These are phyloP conservation scores for Leptestheria dahalacensis DNA, from an alignment of 1,140 invertebrate genomes.

Conservation along the genomic window DNA sequence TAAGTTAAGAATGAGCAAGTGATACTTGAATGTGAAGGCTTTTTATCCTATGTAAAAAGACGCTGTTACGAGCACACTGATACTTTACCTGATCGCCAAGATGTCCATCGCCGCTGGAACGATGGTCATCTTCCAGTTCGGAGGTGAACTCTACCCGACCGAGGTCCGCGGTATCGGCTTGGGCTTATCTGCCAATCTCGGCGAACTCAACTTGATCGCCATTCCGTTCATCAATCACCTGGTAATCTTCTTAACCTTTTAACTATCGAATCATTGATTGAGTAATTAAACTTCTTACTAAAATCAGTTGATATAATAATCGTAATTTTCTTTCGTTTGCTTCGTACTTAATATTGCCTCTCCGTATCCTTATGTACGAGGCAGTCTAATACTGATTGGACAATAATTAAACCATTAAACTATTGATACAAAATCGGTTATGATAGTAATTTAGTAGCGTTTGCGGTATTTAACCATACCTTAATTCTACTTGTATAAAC, in stretches of 20 bases:
- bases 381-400: too few species aligned
- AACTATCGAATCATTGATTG: not conserved
- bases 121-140: slow-evolving; percentile 77
- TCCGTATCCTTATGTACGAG: too few species aligned
- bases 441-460: too few species aligned
- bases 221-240: slow-evolving; percentile 80
- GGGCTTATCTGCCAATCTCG: slow-evolving; percentile 76
- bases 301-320: not conserved
- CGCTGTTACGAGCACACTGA: slow-evolving; percentile 49
- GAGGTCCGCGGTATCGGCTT: slow-evolving; percentile 70
- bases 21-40: not conserved
- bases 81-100: slow-evolving; percentile 70
- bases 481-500: too few species aligned
- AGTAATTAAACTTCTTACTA: not conserved
- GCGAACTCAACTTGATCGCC: slow-evolving; percentile 66
- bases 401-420: too few species aligned
- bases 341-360: too few species aligned
- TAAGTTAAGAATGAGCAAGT: too few species aligned
- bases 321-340: too few species aligned
- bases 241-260: slow-evolving; percentile 32
- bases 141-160: slow-evolving; percentile 74
- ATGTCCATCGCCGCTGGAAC: slow-evolving; percentile 79
- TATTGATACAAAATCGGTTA: too few species aligned
- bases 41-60: slow-evolving; percentile 35
- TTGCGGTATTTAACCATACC: too few species aligned